phyloP scores from a whole-genome alignment of 2,797 vertebrate genomes.

The Malurus leucopterus region DNA sequence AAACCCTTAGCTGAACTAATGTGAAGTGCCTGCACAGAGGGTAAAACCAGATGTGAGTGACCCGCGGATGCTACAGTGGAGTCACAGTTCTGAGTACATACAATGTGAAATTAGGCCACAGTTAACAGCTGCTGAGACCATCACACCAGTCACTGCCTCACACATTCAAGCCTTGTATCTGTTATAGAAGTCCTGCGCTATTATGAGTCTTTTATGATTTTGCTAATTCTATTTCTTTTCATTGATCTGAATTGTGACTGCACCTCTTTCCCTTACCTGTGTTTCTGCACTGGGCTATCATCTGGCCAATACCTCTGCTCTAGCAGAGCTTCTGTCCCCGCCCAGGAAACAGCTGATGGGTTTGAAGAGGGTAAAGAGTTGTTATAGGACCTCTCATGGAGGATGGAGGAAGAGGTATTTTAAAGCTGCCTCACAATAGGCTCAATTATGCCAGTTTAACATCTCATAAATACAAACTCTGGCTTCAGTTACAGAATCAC shows the following conservation, averaged over 20 bases:
- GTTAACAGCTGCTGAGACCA: not conserved
- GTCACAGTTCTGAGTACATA: fast-evolving
- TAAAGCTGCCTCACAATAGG: not conserved
- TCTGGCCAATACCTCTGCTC: not conserved
- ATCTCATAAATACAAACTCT: not conserved
- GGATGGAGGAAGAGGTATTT: not conserved
- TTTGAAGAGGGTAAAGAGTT: not conserved
- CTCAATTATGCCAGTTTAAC: not conserved
- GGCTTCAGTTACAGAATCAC: not conserved
- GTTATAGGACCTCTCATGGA: not conserved
- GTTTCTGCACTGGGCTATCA: not conserved
- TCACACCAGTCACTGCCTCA: not conserved
- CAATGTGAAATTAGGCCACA: not conserved
- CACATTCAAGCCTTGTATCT: not conserved
- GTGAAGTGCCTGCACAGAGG: not conserved
- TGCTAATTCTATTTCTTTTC: not conserved
- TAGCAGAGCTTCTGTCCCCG: not conserved
- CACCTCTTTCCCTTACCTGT: not conserved
- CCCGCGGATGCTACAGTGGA: not conserved
- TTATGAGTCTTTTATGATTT: not conserved
- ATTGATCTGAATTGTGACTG: not conserved
- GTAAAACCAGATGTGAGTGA: not conserved
- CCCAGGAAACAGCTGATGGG: not conserved
- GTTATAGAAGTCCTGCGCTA: not conserved
- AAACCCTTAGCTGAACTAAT: not conserved